These are phyloP conservation scores for Oenanthe oenanthe DNA, from an alignment of 2,113 vertebrate species.

Conservation along the genomic window DNA sequence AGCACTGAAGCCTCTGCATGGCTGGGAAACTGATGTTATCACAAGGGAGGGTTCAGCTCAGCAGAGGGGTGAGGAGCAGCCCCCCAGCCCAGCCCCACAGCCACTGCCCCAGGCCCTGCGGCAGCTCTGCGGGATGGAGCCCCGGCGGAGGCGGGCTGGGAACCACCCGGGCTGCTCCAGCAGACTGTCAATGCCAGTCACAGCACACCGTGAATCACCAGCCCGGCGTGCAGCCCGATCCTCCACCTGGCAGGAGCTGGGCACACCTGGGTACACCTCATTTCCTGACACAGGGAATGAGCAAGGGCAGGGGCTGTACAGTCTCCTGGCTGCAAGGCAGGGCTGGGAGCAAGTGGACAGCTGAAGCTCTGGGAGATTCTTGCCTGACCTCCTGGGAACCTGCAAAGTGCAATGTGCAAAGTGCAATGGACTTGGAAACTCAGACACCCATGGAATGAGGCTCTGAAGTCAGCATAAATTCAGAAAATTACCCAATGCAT, in stretches of 20 bases:
- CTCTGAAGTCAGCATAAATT: neutral
- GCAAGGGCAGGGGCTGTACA: too few species aligned
- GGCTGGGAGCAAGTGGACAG: neutral
- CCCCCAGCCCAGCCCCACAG: neutral
- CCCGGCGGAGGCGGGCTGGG: accelerated
- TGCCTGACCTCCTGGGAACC: neutral
- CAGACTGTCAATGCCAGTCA: neutral
- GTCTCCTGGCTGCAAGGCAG: neutral
- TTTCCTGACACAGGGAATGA: accelerated
- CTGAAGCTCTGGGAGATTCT: neutral
- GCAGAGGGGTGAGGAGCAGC: neutral
- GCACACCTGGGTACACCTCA: neutral
- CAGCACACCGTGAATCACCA: neutral
- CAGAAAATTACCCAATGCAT: neutral
- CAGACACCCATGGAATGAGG: neutral
- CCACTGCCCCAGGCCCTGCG: neutral
- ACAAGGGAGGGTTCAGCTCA: neutral
- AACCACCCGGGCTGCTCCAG: neutral
- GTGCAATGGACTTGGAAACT: neutral
- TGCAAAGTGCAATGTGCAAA: neutral
- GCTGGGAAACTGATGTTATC: slow-evolving; percentile 45
- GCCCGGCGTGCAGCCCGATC: accelerated
- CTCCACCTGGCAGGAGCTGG: neutral
- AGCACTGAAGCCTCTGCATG: neutral
- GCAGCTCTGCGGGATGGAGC: neutral